Evolutionary conservation across 2,888 invertebrate genomes (phyloP).

Genomic region (Drosophila subsilvestris): DNA sequence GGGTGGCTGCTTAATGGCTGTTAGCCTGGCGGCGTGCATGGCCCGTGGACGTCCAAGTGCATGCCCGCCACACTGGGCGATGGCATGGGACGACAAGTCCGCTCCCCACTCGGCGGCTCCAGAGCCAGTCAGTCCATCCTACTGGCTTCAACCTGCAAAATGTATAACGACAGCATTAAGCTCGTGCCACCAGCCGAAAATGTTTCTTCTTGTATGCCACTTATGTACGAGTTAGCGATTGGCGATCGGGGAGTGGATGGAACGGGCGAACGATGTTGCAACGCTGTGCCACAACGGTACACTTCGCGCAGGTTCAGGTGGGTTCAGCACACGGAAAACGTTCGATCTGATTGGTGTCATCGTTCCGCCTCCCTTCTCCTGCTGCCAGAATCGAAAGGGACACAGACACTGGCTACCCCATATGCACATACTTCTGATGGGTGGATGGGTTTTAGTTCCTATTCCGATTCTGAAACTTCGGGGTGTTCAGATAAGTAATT

Average conservation of each 20-base stretch:
- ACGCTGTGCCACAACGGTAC: constrained; percentile 66
- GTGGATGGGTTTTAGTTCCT: too few species aligned
- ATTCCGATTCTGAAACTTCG: too few species aligned
- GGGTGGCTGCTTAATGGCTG: constrained; percentile 65
- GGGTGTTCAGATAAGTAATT: too few species aligned
- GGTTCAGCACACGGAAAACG: constrained; percentile 60
- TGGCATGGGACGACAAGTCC: constrained; percentile 42
- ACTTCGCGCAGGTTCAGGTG: constrained; percentile 68
- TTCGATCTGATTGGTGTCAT: constrained; percentile 72
- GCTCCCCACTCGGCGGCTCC: constrained; percentile 4
- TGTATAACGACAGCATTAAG: constrained; percentile 79
- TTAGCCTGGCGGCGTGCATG: constrained; percentile 65
- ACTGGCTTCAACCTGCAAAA: constrained; percentile 72
- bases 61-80: constrained; percentile 40
- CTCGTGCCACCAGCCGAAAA: constrained; percentile 71
- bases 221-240: neutral
- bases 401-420: neutral
- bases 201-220: constrained; percentile 26
- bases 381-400: constrained; percentile 18
- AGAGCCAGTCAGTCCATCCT: constrained; percentile 20
- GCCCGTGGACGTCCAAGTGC: constrained; percentile 47
- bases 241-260: neutral
- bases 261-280: constrained; percentile 55
- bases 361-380: constrained; percentile 8
- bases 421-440: neutral